A percentile compares a stretch with the other conserved stretches of the same genome.
Evolutionary conservation across 2,888 invertebrate genomes (phyloP).

Genomic region (Julus scandinavius): DNA sequence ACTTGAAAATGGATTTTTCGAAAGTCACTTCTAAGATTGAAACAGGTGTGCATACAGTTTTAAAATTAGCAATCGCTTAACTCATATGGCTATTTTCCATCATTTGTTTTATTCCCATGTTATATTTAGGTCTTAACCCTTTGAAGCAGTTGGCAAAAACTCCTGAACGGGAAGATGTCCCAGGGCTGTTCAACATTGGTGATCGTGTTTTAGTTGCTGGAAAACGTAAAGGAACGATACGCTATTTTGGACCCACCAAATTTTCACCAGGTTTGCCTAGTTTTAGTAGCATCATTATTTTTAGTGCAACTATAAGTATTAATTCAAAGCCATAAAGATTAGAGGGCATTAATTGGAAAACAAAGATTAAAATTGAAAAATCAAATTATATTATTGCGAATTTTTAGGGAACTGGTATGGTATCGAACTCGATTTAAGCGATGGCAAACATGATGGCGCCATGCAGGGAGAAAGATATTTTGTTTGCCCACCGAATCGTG

Average conservation of each 20-base stretch:
- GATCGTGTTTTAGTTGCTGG: conserved; percentile 67
- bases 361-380: too few relatives aligned
- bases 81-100: neutral
- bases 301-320: too few relatives aligned
- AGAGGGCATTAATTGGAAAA: too few relatives aligned
- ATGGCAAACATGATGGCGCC: conserved; percentile 69
- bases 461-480: conserved; percentile 68
- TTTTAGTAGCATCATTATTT: neutral
- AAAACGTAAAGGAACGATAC: conserved; percentile 66
- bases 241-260: conserved; percentile 67
- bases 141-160: neutral
- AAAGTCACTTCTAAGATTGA: conserved; percentile 67
- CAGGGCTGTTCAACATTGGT: conserved; percentile 62
- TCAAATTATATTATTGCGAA: neutral
- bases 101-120: neutral
- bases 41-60: conserved; percentile 63
- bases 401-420: conserved; percentile 67
- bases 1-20: conserved; percentile 65
- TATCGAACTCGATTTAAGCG: conserved; percentile 67
- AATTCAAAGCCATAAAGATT: too few relatives aligned
- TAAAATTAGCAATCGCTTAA: neutral
- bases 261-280: conserved; percentile 67
- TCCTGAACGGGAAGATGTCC: conserved; percentile 2
- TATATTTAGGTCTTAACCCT: neutral
- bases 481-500: conserved; percentile 66